Conservation (phyloP, 1,140 invertebrate species). For the Amyelois transitella region DNA sequence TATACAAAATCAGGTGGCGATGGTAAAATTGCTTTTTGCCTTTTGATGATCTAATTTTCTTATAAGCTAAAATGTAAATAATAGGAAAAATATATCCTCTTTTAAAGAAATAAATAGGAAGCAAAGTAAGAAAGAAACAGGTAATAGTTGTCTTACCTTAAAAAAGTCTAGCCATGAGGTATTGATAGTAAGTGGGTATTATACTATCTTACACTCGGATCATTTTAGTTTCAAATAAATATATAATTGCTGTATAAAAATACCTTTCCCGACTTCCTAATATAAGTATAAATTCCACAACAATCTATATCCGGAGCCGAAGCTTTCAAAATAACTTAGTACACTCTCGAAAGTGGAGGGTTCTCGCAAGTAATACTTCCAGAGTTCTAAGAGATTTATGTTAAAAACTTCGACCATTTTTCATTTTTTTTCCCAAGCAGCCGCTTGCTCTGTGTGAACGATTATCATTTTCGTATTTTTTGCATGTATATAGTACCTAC, state of each 20-base stretch:
- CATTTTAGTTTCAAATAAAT: too few species aligned
- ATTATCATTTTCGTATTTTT: constrained; percentile 55
- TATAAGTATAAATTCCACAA: background rate
- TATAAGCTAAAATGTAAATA: too few species aligned
- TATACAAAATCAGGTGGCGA: too few species aligned
- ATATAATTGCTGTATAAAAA: background rate
- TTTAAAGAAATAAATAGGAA: too few species aligned
- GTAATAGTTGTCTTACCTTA: too few species aligned
- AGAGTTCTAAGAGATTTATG: constrained; percentile 62
- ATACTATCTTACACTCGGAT: too few species aligned
- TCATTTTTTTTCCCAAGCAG: constrained; percentile 44
- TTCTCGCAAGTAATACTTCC: constrained; percentile 44
- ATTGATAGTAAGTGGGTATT: too few species aligned
- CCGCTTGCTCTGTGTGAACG: constrained; percentile 42
- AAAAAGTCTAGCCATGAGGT: too few species aligned
- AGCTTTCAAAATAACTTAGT: constrained; percentile 23
- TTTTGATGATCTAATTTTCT: too few species aligned
- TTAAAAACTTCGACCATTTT: constrained; percentile 61
- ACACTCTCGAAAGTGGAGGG: constrained; percentile 21
- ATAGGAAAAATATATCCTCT: too few species aligned
- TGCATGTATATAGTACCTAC: background rate
- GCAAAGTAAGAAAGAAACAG: too few species aligned
- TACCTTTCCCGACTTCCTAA: background rate
- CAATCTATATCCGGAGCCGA: constrained; percentile 1
- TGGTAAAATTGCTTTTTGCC: too few species aligned